Base-by-base conservation (phyloP, 2,797 vertebrate species). In the Myotis planiceps region DNA sequence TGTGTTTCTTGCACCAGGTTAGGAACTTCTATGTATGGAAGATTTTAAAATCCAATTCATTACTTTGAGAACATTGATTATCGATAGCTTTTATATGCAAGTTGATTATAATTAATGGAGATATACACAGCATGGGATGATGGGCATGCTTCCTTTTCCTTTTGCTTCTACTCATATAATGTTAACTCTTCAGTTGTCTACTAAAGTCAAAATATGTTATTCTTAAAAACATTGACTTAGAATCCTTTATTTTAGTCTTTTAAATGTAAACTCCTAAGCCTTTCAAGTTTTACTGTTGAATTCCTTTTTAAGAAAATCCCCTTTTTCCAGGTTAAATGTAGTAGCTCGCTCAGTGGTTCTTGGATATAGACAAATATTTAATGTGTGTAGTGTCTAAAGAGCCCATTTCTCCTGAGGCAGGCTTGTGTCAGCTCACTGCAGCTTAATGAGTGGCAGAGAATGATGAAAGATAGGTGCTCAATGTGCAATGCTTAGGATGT, bases 121-220 rank as follows among this genome's bases (percentile, higher is more conserved):
- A 60, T 63, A 39, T 21, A 21, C 76, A 19, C 85, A 87, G 49
- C 82, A n/a, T 18, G 10, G 32, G 51, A 27, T 71, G 18, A 49
- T 39, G 45, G 69, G 45, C 5, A 15, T 65, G 71, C 19, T 85
- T 88, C 18, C 63, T 71, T 87, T 89, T 71, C 18, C 13, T 92
- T 80, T 58, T 42, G 29, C n/a, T 92, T 72, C n/a, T 93, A 12
- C 32, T 76, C 51, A 27, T 4, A 29, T 29, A 39, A 39, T 79
- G 29, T 14, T 92, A 89, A 78, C 74, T 69, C 42, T 79, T 87
- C 23, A 66, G 69, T 96, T 83, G 78, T 3, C 94, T 92, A 94
- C 60, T 88, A 29, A 93, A 78, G 25, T 49, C 13, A 88, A 69
- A 74, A 90, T 47, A 2, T 51, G 21, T 68, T 87, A 8, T 71